Percentiles rank a stretch among this genome's conserved stretches.
These are phyloP conservation scores for Acronicta alni DNA, from an alignment of 2,888 invertebrate species.

Conservation along the genomic window DNA sequence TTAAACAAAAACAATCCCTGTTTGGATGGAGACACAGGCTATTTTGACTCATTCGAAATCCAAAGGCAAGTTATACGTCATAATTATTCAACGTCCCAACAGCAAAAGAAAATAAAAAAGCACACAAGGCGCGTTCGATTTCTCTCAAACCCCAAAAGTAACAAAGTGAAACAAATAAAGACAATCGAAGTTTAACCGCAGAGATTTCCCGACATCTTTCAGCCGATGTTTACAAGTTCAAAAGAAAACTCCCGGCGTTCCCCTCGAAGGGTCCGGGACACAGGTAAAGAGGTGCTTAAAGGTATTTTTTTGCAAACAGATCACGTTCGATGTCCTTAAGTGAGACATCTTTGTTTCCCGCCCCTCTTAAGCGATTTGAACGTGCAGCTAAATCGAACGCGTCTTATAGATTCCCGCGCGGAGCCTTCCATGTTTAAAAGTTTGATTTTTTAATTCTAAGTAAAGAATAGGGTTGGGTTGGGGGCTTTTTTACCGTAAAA, in stretches of 20 bases:
- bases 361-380: constrained; percentile 76
- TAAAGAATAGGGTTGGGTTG: constrained; percentile 1
- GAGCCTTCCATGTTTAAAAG: constrained; percentile 39
- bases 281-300: constrained; percentile 83
- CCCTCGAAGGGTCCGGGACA: constrained; percentile 62
- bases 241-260: constrained; percentile 69
- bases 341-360: constrained; percentile 83
- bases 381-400: constrained; percentile 73
- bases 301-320: constrained; percentile 86
- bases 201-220: constrained; percentile 79
- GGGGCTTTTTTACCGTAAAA: constrained; percentile 12
- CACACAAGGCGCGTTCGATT: constrained; percentile 60
- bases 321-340: constrained; percentile 87
- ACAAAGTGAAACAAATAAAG: constrained; percentile 70
- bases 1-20: not conserved
- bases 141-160: constrained; percentile 59
- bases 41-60: no score
- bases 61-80: no score
- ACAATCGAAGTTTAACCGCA: constrained; percentile 78
- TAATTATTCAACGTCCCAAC: no score
- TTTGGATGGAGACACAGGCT: not conserved
- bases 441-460: constrained; percentile 19
- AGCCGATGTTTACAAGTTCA: constrained; percentile 83
- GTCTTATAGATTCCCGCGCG: constrained; percentile 76
- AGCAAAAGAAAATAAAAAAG: constrained; percentile 20